Evolutionary conservation across 2,113 vertebrate genomes (phyloP).

Genomic region (Megaptera novaeangliae): DNA sequence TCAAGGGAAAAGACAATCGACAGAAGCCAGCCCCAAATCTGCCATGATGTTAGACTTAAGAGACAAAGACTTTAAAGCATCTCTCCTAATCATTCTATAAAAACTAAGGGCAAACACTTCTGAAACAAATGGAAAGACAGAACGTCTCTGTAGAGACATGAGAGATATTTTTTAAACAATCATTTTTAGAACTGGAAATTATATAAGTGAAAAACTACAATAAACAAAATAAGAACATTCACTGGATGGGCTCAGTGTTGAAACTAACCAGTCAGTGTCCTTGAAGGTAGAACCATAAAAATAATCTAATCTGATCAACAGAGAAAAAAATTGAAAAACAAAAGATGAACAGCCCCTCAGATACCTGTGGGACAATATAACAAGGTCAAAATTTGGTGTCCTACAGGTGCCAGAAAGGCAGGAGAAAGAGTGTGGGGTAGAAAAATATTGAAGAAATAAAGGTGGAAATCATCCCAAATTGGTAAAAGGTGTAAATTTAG

Average conservation of each 20-base stretch:
- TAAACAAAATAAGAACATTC: not conserved
- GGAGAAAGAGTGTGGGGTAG: not conserved
- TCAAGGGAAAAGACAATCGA: not conserved
- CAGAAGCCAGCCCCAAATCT: not conserved
- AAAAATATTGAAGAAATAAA: not conserved
- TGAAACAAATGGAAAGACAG: not conserved
- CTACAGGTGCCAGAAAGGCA: not conserved
- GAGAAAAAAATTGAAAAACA: not conserved
- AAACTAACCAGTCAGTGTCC: not conserved
- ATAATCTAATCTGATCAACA: not conserved
- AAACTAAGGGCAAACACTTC: not conserved
- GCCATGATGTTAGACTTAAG: not conserved
- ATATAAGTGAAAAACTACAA: not conserved
- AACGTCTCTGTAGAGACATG: not conserved
- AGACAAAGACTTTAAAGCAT: not conserved
- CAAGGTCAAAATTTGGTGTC: not conserved
- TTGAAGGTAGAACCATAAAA: not conserved
- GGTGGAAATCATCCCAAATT: not conserved
- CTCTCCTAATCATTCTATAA: not conserved
- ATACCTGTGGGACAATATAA: not conserved
- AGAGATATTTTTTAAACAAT: not conserved
- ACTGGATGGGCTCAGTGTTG: not conserved
- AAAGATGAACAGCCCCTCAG: not conserved
- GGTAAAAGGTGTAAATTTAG: not conserved
- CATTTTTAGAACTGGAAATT: not conserved